Percentiles rank a stretch among this genome's conserved stretches.
Evolutionary conservation across 2,888 invertebrate genomes (phyloP).

Genomic region (Synergus gifuensis): DNA sequence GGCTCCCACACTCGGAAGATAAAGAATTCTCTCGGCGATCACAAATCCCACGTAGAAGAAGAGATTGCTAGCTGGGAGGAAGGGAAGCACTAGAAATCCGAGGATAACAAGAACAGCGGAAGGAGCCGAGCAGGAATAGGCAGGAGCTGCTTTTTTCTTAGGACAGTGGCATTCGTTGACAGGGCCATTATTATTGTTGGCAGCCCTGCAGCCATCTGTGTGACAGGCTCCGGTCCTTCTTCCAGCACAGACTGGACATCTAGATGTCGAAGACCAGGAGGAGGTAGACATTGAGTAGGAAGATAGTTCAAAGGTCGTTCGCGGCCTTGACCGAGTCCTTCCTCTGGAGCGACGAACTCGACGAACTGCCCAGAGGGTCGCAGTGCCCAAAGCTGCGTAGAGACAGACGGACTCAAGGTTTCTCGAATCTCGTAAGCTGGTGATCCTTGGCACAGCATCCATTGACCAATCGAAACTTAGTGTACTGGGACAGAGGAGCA

Average conservation of each 20-base stretch:
- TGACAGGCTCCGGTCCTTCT: conserved; percentile 85
- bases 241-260: conserved; percentile 85
- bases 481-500: conserved; percentile 91
- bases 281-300: conserved; percentile 57
- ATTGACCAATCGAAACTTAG: conserved; percentile 99
- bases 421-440: conserved; percentile 87
- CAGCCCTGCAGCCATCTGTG: conserved; percentile 84
- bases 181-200: conserved; percentile 84
- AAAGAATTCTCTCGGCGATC: conserved; percentile 96
- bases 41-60: conserved; percentile 99
- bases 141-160: conserved; percentile 63
- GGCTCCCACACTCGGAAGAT: conserved; percentile 97
- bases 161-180: conserved; percentile 78
- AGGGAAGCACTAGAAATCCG: conserved; percentile 91
- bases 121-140: conserved; percentile 51
- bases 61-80: conserved; percentile 96
- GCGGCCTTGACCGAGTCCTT: conserved; percentile 52
- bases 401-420: conserved; percentile 88
- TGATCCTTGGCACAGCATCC: conserved; percentile 95
- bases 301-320: conserved; percentile 58
- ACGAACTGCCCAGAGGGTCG: conserved; percentile 67
- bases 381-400: conserved; percentile 80
- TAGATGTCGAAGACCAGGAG: conserved; percentile 66
- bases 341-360: conserved; percentile 60
- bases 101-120: conserved; percentile 57